These are phyloP conservation scores for Enchytraeus crypticus DNA, from an alignment of 2,888 invertebrate species.

Conservation along the genomic window DNA sequence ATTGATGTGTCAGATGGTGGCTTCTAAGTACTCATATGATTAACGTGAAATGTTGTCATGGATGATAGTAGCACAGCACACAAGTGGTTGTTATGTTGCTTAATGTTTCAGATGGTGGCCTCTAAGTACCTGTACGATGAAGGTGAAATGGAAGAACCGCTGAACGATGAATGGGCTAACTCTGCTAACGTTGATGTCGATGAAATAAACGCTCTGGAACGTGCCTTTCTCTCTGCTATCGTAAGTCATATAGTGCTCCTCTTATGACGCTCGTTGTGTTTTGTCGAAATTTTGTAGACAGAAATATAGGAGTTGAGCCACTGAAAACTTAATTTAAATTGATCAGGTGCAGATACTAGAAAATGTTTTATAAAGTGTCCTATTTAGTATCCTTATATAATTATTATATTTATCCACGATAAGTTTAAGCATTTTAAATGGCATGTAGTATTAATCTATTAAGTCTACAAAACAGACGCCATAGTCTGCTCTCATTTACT, in stretches of 20 bases:
- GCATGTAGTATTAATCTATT: too few relatives aligned
- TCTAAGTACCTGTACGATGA: constrained; percentile 90
- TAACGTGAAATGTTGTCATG: constrained; percentile 81
- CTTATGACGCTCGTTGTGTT: not conserved
- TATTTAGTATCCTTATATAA: too few relatives aligned
- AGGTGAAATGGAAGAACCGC: constrained; percentile 81
- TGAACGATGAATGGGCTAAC: constrained; percentile 84
- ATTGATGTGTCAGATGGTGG: constrained; percentile 82
- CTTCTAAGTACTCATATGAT: constrained; percentile 88
- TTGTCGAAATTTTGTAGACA: not conserved
- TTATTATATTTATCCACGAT: too few relatives aligned
- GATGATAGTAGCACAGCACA: too few relatives aligned
- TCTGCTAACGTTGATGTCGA: constrained; percentile 67
- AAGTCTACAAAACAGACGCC: too few relatives aligned
- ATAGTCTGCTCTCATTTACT: too few relatives aligned
- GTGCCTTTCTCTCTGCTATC: constrained; percentile 78
- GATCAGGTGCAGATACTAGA: too few relatives aligned
- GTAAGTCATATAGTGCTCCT: constrained; percentile 14
- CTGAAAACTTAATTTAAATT: too few relatives aligned
- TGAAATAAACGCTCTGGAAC: constrained; percentile 72
- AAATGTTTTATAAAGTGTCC: too few relatives aligned
- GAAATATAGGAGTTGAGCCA: not conserved
- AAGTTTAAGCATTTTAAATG: too few relatives aligned
- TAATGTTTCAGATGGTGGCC: constrained; percentile 82
- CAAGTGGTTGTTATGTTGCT: too few relatives aligned